phyloP scores from a whole-genome alignment of 2,797 vertebrate genomes.

The Discoglossus pictus region DNA sequence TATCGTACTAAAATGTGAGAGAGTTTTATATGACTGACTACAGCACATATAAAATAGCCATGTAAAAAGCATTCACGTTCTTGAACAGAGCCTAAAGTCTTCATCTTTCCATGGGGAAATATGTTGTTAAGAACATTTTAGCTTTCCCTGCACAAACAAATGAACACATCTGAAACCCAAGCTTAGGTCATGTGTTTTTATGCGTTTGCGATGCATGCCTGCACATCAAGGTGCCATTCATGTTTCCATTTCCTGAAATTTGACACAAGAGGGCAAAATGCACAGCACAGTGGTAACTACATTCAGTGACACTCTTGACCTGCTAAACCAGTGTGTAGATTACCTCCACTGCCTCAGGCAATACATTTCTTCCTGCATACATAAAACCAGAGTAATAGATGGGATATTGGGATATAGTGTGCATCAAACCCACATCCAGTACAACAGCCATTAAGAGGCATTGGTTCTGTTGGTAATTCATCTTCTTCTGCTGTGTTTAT shows the following conservation, averaged over 20 bases:
- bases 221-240: constrained; percentile 5
- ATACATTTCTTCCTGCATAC: constrained; percentile 1
- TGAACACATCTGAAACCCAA: neutral
- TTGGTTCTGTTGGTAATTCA: neutral
- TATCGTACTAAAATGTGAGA: no score
- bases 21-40: no score
- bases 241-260: constrained; percentile 17
- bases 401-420: neutral
- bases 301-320: constrained; percentile 17
- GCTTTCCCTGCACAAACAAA: neutral
- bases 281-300: constrained; percentile 2
- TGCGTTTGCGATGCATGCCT: neutral
- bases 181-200: neutral
- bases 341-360: constrained; percentile 9
- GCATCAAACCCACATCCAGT: constrained; percentile 9
- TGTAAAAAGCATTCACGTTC: neutral
- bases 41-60: no score
- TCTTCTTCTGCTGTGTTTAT: constrained; percentile 43
- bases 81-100: no score
- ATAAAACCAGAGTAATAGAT: neutral
- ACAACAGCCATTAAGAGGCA: constrained; percentile 32
- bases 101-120: neutral
- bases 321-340: constrained; percentile 3
- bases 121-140: neutral
- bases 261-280: constrained; percentile 14